Evolutionary conservation across 2,797 vertebrate genomes (phyloP), one percentile per base, ranked within the genome.

Genomic region (Buceros bicornis): DNA sequence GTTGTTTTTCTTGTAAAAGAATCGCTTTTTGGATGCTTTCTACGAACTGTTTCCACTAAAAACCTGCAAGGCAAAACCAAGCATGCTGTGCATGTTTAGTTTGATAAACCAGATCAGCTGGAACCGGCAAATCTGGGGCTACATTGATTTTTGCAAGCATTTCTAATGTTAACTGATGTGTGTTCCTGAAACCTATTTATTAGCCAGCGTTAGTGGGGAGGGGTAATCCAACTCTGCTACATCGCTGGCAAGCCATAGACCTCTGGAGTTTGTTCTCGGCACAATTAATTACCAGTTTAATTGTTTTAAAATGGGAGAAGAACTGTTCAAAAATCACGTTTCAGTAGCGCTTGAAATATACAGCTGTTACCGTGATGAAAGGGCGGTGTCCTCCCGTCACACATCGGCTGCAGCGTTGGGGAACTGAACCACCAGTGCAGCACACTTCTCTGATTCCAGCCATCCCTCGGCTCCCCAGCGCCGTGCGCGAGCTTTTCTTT

Each of bases 121-220:
- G 50, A 95, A 94, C 78, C 81, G 87, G 70, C 16, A 95, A 91
- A 93, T 95, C 81, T 94, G 72, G 62, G 73, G 54, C 37, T 80
- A 95, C 86, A 96, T 96, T 95, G 94, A 92, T 90, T 94, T 97
- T 95, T 96, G 43, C 72, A 94, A 86, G 56, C 71, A 72, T 94
- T 62, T 65, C 45, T 91, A 91, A 85, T 89, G 20, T 86, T 96
- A 94, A 93, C 18, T 95, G 92, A 92, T 90, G 19, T 57, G 37
- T 89, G 54, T 37, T 33, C 45, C 69, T 56, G 42, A 90, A 91
- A 73, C 35, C 42, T 93, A 71, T 95, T 91, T 95, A 65, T 94
- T 89, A 84, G 70, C 71, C 10, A 74, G 7, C 11, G 35, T 93
- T 94, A 90, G 51, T 92, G 43, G 16, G 74, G 83, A 74, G 60